A percentile compares a stretch with the other conserved stretches of the same genome.
Conservation (phyloP, 2,888 invertebrate genomes). For the Caenorhabditis sp. region DNA sequence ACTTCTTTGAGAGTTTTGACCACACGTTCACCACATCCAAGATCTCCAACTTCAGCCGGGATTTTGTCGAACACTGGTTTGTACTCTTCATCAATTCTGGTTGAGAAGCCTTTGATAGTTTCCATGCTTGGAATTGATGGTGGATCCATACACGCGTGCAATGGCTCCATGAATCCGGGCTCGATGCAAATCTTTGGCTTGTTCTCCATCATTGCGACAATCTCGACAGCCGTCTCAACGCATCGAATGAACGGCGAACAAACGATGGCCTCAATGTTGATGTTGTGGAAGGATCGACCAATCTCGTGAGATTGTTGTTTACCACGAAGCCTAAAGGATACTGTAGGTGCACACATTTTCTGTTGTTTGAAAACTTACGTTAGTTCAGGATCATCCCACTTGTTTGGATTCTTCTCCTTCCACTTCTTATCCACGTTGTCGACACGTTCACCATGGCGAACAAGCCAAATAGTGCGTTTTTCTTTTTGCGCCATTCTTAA, state of each 20-base stretch:
- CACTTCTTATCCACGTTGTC: constrained; percentile 65
- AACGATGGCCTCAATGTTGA: constrained; percentile 60
- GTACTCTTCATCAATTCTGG: constrained; percentile 56
- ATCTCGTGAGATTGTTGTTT: constrained; percentile 62
- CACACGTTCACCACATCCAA: constrained; percentile 50
- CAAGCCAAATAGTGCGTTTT: constrained; percentile 58
- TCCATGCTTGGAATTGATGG: constrained; percentile 50
- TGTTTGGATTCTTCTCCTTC: constrained; percentile 46
- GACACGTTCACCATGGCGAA: constrained; percentile 67
- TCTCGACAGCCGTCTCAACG: constrained; percentile 59
- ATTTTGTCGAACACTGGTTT: constrained; percentile 52
- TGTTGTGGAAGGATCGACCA: constrained; percentile 51
- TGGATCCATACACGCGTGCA: constrained; percentile 52
- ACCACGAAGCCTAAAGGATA: constrained; percentile 56
- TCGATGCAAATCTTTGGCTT: constrained; percentile 57
- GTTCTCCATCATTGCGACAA: constrained; percentile 36
- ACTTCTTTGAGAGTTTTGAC: constrained; percentile 49
- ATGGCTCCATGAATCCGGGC: constrained; percentile 65
- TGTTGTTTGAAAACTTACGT: constrained; percentile 44
- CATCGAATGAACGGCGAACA: constrained; percentile 65
- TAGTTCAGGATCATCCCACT: constrained; percentile 66
- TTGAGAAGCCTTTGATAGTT: constrained; percentile 40
- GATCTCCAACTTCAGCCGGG: constrained; percentile 49
- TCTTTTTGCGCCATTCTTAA: neutral
- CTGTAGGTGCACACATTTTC: neutral